These are phyloP conservation scores for Hypomesus transpacificus DNA, from an alignment of 2,113 vertebrate genomes.

Conservation along the genomic window DNA sequence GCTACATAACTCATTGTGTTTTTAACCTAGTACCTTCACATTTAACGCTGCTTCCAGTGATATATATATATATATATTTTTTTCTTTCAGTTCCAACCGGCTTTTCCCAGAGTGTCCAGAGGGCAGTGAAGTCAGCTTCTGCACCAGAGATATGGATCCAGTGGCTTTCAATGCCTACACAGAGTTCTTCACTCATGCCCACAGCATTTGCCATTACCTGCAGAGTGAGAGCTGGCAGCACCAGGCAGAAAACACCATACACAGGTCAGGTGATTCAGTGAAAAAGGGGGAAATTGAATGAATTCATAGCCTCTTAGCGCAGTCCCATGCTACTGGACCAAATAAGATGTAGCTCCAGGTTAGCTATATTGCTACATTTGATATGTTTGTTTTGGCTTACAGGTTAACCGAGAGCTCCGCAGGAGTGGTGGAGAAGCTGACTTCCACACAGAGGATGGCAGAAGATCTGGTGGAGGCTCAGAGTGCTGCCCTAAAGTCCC, in stretches of 20 bases:
- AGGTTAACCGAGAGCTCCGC: slow-evolving; percentile 76
- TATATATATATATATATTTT: background rate
- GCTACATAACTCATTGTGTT: too few relatives aligned
- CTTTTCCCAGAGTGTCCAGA: slow-evolving; percentile 71
- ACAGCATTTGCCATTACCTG: slow-evolving; percentile 79
- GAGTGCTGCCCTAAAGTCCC: slow-evolving; percentile 66
- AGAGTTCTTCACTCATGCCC: slow-evolving; percentile 79
- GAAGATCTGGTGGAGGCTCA: slow-evolving; percentile 69
- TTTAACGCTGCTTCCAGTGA: background rate
- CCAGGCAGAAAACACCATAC: slow-evolving; percentile 64
- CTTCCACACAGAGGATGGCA: slow-evolving; percentile 70
- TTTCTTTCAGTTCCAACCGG: slow-evolving; percentile 67
- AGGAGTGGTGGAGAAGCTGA: slow-evolving; percentile 70
- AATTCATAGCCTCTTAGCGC: too few relatives aligned
- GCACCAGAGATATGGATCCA: slow-evolving; percentile 72
- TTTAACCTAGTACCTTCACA: background rate
- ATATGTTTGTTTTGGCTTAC: background rate
- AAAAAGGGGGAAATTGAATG: background rate
- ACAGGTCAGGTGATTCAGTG: slow-evolving; percentile 54
- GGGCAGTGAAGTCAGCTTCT: slow-evolving; percentile 65
- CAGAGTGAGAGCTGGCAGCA: slow-evolving; percentile 76
- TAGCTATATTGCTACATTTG: background rate
- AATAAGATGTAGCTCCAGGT: background rate
- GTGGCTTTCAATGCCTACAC: slow-evolving; percentile 78
- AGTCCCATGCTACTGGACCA: too few relatives aligned